These are phyloP conservation scores for Coelogynopora nodosa DNA, from an alignment of 2,888 invertebrate species.

Conservation along the genomic window DNA sequence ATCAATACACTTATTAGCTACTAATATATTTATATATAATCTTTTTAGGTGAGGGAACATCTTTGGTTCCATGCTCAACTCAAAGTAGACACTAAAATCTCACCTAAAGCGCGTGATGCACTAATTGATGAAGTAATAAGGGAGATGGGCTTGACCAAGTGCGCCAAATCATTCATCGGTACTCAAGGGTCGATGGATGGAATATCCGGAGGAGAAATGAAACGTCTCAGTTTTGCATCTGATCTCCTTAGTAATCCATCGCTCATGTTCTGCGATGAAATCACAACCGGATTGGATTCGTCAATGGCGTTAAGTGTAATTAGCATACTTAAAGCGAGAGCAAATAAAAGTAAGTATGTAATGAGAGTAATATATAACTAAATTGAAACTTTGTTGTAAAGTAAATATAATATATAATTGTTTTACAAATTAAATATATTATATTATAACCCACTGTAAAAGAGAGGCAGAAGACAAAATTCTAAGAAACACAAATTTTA, in stretches of 20 bases:
- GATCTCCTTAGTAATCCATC: slow-evolving; percentile 34
- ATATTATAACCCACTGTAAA: no score
- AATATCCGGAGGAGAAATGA: slow-evolving; percentile 79
- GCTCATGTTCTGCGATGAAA: slow-evolving; percentile 36
- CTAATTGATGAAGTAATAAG: slow-evolving; percentile 31
- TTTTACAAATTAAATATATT: no score
- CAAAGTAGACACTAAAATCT: slow-evolving; percentile 37
- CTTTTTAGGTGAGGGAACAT: slow-evolving; percentile 41
- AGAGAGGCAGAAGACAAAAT: no score
- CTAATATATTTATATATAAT: no score
- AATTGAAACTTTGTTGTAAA: no score
- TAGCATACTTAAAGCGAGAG: not conserved
- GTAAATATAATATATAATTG: no score
- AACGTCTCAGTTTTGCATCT: slow-evolving; percentile 81
- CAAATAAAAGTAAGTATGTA: slow-evolving; percentile 49
- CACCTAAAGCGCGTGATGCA: not conserved
- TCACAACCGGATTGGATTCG: slow-evolving; percentile 37
- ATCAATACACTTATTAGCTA: no score
- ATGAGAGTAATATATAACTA: no score
- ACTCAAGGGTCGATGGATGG: slow-evolving; percentile 86
- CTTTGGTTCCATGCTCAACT: slow-evolving; percentile 31
- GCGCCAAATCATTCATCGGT: slow-evolving; percentile 47
- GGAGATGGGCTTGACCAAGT: not conserved
- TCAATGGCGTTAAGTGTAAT: slow-evolving; percentile 31
- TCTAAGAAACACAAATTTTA: no score